Conservation (phyloP, 2,113 vertebrate species). For the Synchiropus splendidus region DNA sequence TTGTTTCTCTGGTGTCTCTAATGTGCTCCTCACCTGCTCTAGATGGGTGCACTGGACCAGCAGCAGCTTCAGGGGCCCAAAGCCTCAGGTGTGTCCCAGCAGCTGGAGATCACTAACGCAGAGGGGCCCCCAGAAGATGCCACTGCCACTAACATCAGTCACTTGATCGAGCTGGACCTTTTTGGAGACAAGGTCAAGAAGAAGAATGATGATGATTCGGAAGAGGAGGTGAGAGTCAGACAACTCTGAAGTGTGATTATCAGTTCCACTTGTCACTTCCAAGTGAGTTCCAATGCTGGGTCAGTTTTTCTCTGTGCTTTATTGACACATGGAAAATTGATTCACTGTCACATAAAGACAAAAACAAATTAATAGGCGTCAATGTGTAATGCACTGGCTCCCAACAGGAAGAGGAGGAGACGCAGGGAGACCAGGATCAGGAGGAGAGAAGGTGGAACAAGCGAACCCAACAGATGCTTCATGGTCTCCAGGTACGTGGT, state of each 20-base stretch:
- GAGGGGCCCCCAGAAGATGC: conserved; percentile 87
- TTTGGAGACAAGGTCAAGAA: conserved; percentile 80
- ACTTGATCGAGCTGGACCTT: conserved; percentile 83
- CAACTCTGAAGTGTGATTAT: no score
- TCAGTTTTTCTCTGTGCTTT: no score
- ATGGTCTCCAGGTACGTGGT: conserved; percentile 90
- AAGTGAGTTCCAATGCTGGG: no score
- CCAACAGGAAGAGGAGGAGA: conserved; percentile 94
- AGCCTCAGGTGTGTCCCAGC: conserved; percentile 57
- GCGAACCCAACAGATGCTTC: conserved; percentile 98
- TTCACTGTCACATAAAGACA: no score
- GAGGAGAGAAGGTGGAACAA: conserved; percentile 98
- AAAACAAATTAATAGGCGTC: no score
- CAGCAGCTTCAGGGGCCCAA: conserved; percentile 65
- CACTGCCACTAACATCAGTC: no score
- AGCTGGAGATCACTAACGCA: conserved; percentile 85
- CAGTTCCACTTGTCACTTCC: no score
- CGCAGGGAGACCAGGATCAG: conserved; percentile 92
- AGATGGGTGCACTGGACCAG: conserved; percentile 61
- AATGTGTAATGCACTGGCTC: no score
- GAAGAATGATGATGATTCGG: conserved; percentile 89
- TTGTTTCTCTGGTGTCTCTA: no score
- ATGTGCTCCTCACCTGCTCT: conserved; percentile 1
- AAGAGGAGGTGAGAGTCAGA: conserved; percentile 81
- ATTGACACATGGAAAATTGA: no score